Evolutionary conservation across 2,888 invertebrate species (phyloP).

Genomic region (Acleris literana): DNA sequence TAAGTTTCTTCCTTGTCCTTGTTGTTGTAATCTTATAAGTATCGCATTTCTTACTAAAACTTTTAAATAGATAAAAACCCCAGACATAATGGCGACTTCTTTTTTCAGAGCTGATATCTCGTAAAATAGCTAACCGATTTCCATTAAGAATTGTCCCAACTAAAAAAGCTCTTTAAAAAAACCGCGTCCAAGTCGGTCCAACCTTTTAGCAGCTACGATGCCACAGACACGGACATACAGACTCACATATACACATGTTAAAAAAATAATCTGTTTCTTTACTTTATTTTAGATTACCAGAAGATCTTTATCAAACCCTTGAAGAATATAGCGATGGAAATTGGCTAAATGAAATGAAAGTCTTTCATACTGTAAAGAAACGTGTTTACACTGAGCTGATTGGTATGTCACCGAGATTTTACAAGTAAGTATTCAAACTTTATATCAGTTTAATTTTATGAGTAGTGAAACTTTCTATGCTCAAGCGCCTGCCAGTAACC

Average conservation of each 20-base stretch:
- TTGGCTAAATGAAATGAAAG: slow-evolving; percentile 52
- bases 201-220: too few relatives aligned
- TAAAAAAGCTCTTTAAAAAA: too few relatives aligned
- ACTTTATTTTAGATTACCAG: slow-evolving; percentile 45
- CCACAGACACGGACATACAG: too few relatives aligned
- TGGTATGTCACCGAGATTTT: slow-evolving; percentile 55
- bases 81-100: too few relatives aligned
- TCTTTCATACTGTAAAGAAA: slow-evolving; percentile 46
- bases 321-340: slow-evolving; percentile 46
- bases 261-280: not conserved
- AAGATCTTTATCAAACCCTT: slow-evolving; percentile 43
- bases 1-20: slow-evolving; percentile 50
- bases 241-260: too few relatives aligned
- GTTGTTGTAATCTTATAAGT: not conserved
- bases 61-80: too few relatives aligned
- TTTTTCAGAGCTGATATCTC: too few relatives aligned
- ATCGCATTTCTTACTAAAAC: too few relatives aligned
- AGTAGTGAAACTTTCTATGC: not conserved
- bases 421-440: slow-evolving; percentile 47
- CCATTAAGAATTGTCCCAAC: too few relatives aligned
- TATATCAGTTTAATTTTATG: not conserved
- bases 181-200: too few relatives aligned
- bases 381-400: slow-evolving; percentile 45
- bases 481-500: too few relatives aligned
- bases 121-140: too few relatives aligned